A percentile compares a stretch with the other conserved stretches of the same genome.
Conservation (phyloP, 1,140 invertebrate species). For the Bicyclus anynana region DNA sequence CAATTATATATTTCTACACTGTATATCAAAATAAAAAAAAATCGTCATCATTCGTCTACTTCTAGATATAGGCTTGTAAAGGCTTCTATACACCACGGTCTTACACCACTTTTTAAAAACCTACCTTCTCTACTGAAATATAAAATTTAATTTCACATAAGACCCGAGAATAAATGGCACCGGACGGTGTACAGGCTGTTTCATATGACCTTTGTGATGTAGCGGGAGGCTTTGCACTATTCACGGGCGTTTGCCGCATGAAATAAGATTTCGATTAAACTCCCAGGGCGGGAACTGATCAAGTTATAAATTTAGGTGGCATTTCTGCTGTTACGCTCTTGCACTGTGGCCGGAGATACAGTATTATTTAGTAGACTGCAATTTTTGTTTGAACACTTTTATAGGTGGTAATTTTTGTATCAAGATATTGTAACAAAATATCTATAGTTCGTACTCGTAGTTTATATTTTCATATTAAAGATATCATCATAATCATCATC, state of each 20-base stretch:
- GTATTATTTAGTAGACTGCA: not conserved
- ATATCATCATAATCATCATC: no score
- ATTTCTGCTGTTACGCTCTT: constrained; percentile 1
- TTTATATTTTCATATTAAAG: no score
- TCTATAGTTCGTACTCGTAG: no score
- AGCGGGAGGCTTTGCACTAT: constrained; percentile 45
- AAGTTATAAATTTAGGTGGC: constrained; percentile 25
- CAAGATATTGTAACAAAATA: no score
- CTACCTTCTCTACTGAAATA: not conserved
- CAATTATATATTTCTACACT: no score
- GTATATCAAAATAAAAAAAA: no score
- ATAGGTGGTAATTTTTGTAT: no score
- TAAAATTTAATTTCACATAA: not conserved
- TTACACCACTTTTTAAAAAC: not conserved
- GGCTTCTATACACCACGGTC: no score
- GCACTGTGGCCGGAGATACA: constrained; percentile 1
- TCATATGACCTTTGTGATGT: constrained; percentile 41
- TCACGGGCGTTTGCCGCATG: constrained; percentile 59
- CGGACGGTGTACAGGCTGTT: constrained; percentile 9
- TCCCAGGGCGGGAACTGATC: constrained; percentile 32
- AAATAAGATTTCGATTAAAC: constrained; percentile 66
- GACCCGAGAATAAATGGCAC: not conserved
- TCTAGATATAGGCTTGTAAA: no score
- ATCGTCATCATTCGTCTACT: no score
- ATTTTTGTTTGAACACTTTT: no score